Conservation (phyloP, 2,797 vertebrate species). For the Ficedula albicollis region DNA sequence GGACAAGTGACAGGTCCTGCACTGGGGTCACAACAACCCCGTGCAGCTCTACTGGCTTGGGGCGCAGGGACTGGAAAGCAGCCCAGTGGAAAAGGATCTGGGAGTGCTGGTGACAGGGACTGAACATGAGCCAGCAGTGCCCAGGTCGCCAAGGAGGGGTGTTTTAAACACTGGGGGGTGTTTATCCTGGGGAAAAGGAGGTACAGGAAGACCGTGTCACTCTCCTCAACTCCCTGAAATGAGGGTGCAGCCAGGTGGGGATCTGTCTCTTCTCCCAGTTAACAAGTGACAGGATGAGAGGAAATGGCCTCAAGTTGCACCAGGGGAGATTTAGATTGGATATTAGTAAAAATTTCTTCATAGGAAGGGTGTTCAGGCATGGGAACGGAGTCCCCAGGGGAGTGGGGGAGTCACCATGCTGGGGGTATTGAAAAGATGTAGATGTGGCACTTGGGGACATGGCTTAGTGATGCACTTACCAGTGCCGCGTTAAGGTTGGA, state of each 20-base stretch:
- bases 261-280: rapidly evolving
- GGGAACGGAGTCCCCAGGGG: not conserved
- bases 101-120: not conserved
- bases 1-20: not conserved
- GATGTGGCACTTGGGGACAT: not conserved
- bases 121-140: not conserved
- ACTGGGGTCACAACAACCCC: not conserved
- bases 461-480: not conserved
- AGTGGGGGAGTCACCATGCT: not conserved
- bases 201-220: rapidly evolving
- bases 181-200: not conserved
- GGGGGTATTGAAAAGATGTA: not conserved
- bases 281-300: not conserved
- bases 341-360: not conserved
- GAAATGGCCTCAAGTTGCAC: not conserved
- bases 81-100: not conserved
- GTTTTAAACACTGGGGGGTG: too few species aligned
- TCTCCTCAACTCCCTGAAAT: rapidly evolving
- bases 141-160: not conserved
- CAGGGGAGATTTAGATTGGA: not conserved
- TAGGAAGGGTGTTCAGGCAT: not conserved
- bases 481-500: not conserved
- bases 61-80: not conserved
- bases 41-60: not conserved
- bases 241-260: rapidly evolving